Percentiles rank a stretch among this genome's conserved stretches.
phyloP scores from a whole-genome alignment of 2,113 vertebrate genomes.

The Gasterosteus nipponicus region DNA sequence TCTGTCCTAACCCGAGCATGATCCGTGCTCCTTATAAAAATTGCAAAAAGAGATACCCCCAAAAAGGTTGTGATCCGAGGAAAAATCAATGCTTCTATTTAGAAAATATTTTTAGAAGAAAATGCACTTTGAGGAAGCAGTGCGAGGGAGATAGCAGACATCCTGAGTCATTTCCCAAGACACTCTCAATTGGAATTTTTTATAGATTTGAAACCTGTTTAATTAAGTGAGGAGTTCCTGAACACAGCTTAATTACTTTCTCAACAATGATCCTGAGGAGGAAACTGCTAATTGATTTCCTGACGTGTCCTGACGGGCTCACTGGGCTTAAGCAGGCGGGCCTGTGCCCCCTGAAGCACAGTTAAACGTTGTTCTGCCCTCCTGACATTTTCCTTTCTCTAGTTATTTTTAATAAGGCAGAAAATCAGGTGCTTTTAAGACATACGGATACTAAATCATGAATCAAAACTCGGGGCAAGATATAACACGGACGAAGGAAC shows the following conservation, averaged over 20 bases:
- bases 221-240: slow-evolving; percentile 70
- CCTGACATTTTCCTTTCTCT: slow-evolving; percentile 3
- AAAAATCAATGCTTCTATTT: slow-evolving; percentile 2
- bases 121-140: slow-evolving; percentile 21
- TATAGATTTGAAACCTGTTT: slow-evolving; percentile 61
- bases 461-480: background rate
- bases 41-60: background rate
- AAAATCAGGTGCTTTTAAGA: background rate
- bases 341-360: slow-evolving; percentile 16
- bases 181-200: slow-evolving; percentile 58
- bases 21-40: background rate
- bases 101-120: background rate
- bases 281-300: slow-evolving; percentile 67
- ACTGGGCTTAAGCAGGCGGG: slow-evolving; percentile 17
- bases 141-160: slow-evolving; percentile 7
- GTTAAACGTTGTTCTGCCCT: slow-evolving; percentile 20
- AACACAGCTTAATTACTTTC: slow-evolving; percentile 72
- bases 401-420: background rate
- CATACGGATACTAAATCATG: background rate
- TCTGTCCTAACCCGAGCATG: background rate
- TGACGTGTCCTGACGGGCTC: slow-evolving; percentile 47
- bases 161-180: slow-evolving; percentile 36
- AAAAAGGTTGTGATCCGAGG: background rate
- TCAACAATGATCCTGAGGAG: slow-evolving; percentile 49
- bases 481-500: background rate